Percentiles rank a stretch among this genome's conserved stretches.
phyloP scores from a whole-genome alignment of 1,140 invertebrate genomes.

The Drosophila sp. region DNA sequence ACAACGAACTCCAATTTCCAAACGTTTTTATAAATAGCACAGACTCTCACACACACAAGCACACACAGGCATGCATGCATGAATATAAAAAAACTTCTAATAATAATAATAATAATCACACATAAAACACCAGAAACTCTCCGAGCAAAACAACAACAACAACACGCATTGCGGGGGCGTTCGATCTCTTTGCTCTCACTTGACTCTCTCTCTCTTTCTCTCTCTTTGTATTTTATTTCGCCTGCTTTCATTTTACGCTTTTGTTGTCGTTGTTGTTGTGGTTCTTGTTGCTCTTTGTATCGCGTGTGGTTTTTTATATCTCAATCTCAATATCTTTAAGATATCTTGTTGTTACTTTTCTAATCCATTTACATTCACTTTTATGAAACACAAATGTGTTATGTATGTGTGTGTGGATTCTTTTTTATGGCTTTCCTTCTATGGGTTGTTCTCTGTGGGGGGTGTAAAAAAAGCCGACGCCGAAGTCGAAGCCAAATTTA shows the following conservation, averaged over 20 bases:
- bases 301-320: slow-evolving; percentile 8
- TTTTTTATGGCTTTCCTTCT: slow-evolving; percentile 35
- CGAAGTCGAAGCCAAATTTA: slow-evolving; percentile 55
- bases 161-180: slow-evolving; percentile 69
- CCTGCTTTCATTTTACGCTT: slow-evolving; percentile 57
- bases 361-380: slow-evolving; percentile 66
- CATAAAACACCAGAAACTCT: background rate
- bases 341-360: slow-evolving; percentile 45
- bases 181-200: slow-evolving; percentile 41
- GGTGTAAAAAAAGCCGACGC: slow-evolving; percentile 33
- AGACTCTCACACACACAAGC: slow-evolving; percentile 7
- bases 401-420: slow-evolving; percentile 28
- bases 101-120: slow-evolving; percentile 27
- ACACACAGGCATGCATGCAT: background rate
- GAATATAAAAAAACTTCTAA: slow-evolving; percentile 10
- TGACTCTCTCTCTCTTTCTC: slow-evolving; percentile 13
- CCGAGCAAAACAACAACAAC: slow-evolving; percentile 1
- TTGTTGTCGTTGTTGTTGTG: background rate
- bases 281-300: slow-evolving; percentile 16
- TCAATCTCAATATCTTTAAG: background rate
- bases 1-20: slow-evolving; percentile 24
- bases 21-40: slow-evolving; percentile 29
- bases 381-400: slow-evolving; percentile 50
- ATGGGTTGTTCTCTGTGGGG: slow-evolving; percentile 43
- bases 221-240: slow-evolving; percentile 27